Conservation (phyloP, 2,797 vertebrate genomes). For the Sparus aurata region DNA sequence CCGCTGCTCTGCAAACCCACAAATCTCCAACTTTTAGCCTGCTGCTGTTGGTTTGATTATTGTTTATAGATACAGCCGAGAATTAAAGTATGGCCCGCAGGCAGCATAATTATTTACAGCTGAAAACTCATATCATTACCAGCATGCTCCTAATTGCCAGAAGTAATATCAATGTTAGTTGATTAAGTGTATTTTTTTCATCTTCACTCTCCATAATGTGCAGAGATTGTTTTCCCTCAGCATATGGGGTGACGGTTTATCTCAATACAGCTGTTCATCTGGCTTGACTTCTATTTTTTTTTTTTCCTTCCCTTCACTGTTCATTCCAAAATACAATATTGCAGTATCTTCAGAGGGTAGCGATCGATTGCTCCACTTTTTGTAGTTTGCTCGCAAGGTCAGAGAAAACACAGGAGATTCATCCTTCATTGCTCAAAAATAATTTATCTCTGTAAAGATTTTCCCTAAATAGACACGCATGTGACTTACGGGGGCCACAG, state of each 20-base stretch:
- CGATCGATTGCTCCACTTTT: conserved; percentile 78
- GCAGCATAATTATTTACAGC: conserved; percentile 99
- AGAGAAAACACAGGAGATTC: conserved; percentile 75
- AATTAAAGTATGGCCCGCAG: conserved; percentile 99
- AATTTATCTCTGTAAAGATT: conserved; percentile 69
- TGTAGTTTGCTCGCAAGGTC: conserved; percentile 80
- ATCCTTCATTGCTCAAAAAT: conserved; percentile 71
- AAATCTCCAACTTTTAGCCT: conserved; percentile 93
- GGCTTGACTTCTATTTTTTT: conserved; percentile 80
- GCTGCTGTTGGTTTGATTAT: conserved; percentile 97
- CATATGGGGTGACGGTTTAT: conserved; percentile 89
- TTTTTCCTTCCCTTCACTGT: conserved; percentile 44
- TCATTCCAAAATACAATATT: conserved; percentile 77
- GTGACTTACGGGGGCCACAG: conserved; percentile 57
- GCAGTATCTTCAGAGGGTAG: conserved; percentile 73
- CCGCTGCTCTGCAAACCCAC: conserved; percentile 78
- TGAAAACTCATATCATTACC: conserved; percentile 99
- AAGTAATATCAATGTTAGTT: conserved; percentile 99
- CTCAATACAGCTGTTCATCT: conserved; percentile 87
- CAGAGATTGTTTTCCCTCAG: conserved; percentile 92
- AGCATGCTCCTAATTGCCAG: conserved; percentile 99
- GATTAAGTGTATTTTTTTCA: conserved; percentile 90
- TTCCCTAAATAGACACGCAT: conserved; percentile 72
- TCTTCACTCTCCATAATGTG: conserved; percentile 88
- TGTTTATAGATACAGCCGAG: conserved; percentile 99